These are phyloP conservation scores for Pangasius macronema DNA, from an alignment of 2,797 vertebrate species.

Conservation along the genomic window DNA sequence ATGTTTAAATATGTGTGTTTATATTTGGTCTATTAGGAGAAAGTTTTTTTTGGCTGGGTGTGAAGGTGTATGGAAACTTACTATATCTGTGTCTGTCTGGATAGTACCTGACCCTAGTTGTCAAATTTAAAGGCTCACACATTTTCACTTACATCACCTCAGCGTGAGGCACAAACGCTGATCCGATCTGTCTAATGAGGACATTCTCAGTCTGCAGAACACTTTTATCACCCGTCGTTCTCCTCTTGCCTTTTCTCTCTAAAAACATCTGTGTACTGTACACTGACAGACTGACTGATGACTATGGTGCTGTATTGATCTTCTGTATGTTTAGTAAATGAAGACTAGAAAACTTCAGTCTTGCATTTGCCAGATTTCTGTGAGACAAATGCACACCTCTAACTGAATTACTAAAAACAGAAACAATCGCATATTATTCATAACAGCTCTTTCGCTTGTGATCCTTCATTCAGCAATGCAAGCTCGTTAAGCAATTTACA, in stretches of 20 bases:
- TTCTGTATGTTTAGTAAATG: background rate
- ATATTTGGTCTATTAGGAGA: background rate
- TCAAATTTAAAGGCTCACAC: background rate
- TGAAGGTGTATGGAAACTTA: background rate
- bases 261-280: background rate
- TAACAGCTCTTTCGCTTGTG: background rate
- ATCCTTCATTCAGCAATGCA: background rate
- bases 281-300: constrained; percentile 10
- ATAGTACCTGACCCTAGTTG: background rate
- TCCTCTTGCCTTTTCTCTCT: background rate
- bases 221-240: background rate
- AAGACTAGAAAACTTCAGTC: background rate
- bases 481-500: background rate
- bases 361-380: background rate
- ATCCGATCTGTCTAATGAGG: background rate
- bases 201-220: constrained; percentile 4
- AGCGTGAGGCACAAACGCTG: background rate
- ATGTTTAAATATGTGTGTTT: background rate
- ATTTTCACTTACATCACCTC: constrained; percentile 2
- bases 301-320: background rate
- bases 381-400: background rate
- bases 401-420: background rate
- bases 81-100: background rate
- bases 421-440: background rate
- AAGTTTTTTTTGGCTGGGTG: background rate